Base-by-base conservation (phyloP, 2,888 invertebrate genomes). In the Trypoxylon attenuatum region DNA sequence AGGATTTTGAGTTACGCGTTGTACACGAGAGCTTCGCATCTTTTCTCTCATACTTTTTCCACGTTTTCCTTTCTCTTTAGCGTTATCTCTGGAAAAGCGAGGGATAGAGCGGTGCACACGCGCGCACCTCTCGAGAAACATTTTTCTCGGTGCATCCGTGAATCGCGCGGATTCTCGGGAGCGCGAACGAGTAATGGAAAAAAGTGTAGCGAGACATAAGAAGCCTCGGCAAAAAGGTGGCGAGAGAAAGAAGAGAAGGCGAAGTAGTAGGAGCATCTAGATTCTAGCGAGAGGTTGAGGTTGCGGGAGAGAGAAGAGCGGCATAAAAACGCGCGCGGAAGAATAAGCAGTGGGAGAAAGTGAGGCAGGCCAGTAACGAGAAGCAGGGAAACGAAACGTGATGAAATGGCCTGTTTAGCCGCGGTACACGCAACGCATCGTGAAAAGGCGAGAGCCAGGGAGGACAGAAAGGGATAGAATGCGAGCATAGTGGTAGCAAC, bases 341-440 rank as follows among this genome's bases (percentile, higher is more conserved):
- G 55, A 57, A 43, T 33, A 53, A 49, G 63, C 47, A 22, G 57
- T 15, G n/a, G 21, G 59, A 42, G 47, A 58, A 55, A 54, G 41
- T 16, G 52, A 45, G 63, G 49, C 33, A 13, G 33, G 33, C 13
- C 21, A 41, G 61, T 55, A 70, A 67, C 66, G 61, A 61, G 58
- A 54, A 68, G 55, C 47, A 64, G 47, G 54, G 57, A 61, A 71
- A 59, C 46, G 58, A 70, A 70, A 67, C 67, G 63, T 65, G 76
- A 73, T 67, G 76, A 76, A 76, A 76, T 71, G 76, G 76, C 65
- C 65, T 68, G 73, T 71, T 76, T 69, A 73, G 62, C 43, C 39
- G 71, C 61, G 64, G 59, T 67, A 53, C 69, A 67, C 57, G 71
- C 59, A 66, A 58, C 41, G 69, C 69, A 66, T 67, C 69, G 64